phyloP scores from a whole-genome alignment of 2,113 vertebrate genomes.

The Rhegmatorhina hoffmannsi region DNA sequence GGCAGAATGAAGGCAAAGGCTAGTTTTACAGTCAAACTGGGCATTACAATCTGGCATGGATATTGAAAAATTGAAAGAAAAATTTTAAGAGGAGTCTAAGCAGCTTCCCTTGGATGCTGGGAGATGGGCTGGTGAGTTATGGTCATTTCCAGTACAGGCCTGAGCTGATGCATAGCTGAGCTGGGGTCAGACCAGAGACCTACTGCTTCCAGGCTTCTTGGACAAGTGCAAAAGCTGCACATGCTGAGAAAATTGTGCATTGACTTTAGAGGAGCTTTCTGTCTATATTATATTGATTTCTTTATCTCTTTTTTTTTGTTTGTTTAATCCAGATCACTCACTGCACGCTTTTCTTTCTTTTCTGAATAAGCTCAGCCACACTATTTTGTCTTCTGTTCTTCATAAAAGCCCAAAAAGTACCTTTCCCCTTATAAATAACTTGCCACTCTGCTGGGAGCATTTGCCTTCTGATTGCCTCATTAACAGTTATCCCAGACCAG shows the following conservation, averaged over 20 bases:
- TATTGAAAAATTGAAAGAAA: neutral
- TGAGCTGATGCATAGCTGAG: neutral
- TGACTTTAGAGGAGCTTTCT: neutral
- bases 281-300: neutral
- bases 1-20: neutral
- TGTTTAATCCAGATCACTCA: neutral
- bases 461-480: neutral
- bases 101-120: neutral
- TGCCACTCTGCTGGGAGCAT: neutral
- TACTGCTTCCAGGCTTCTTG: neutral
- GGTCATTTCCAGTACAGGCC: neutral
- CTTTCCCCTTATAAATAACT: neutral
- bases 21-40: neutral
- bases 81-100: neutral
- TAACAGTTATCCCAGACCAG: neutral
- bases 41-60: neutral
- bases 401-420: neutral
- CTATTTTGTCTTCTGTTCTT: neutral
- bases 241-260: neutral
- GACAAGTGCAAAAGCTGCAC: neutral
- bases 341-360: neutral
- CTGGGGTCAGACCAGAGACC: neutral
- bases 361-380: neutral
- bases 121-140: neutral
- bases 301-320: fast-evolving